Conservation (phyloP, 2,797 vertebrate genomes). For the Tiaroga cobitis region DNA sequence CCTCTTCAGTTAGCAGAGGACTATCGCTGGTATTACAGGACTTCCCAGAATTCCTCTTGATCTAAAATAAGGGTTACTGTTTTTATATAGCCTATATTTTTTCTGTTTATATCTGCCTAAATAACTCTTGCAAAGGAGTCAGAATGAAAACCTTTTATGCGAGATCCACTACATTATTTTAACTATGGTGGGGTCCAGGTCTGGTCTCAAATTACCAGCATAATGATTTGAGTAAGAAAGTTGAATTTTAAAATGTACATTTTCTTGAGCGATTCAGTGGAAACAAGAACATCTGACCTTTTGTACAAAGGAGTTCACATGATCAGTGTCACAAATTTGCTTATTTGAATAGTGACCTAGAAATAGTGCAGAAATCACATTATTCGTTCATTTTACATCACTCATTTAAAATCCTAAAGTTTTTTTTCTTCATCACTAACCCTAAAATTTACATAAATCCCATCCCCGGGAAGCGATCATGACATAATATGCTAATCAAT, state of each 20-base stretch:
- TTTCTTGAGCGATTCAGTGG: neutral
- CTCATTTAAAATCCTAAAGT: neutral
- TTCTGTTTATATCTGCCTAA: neutral
- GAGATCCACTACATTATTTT: neutral
- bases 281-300: neutral
- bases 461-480: too few relatives aligned
- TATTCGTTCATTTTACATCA: conserved; percentile 2
- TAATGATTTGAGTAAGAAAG: neutral
- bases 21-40: neutral
- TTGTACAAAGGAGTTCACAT: neutral
- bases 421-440: neutral
- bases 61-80: neutral
- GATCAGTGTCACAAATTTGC: neutral
- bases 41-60: conserved; percentile 16
- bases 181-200: neutral
- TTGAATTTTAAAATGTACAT: neutral
- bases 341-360: neutral
- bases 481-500: too few relatives aligned
- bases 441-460: too few relatives aligned
- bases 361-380: neutral
- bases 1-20: conserved; percentile 15
- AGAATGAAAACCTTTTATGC: too few relatives aligned
- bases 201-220: neutral
- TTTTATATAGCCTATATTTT: neutral
- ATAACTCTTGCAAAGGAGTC: neutral